Evolutionary conservation across 2,888 invertebrate species (phyloP), one percentile per base, ranked within the genome.

Genomic region (Perizoma flavofasciatum): DNA sequence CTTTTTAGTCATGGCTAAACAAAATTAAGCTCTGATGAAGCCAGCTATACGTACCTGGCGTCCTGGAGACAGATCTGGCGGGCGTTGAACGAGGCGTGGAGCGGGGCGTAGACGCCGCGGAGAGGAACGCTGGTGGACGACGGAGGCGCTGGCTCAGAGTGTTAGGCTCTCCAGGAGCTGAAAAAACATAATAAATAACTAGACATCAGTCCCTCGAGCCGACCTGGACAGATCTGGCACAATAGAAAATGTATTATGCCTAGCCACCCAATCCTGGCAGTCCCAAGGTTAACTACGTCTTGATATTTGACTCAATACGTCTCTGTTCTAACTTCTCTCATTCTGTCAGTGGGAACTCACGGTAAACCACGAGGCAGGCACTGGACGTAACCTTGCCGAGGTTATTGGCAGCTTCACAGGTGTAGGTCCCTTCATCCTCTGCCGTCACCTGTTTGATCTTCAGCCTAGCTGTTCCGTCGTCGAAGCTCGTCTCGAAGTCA

Each of bases 351-450:
- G 8, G n/a, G 11, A 9, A 88, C 93, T 94, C 83, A 96, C 96
- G 94, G 80, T 97, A 96, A 9, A 97, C 97, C 47, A 97, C 94
- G 9, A 97, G 94, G 75, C 96, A 96, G n/a, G 97, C 96, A 32
- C 95, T 95, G 7, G 97, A 96, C 63, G 94, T 94, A 37, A 95
- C 95, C 82, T 95, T 95, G 50, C 98, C 98, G 55, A 97, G 94
- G 66, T 95, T 94, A 81, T 98, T 98, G 78, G 94, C 94, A 0
- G 96, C 97, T 46, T 96, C 94, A 77, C 98, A 98, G 0, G 95
- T 95, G 83, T 97, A 98, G 71, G 96, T 96, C 56, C 98, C 98
- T 82, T 98, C 97, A 77, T 98, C 98, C 76, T 97, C 97, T 0
- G 96, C 96, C 65, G 96, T 96, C 43, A 97, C 95, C 60, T 96